Conservation (phyloP, 2,888 invertebrate species). For the Schrankia costaestrigalis region DNA sequence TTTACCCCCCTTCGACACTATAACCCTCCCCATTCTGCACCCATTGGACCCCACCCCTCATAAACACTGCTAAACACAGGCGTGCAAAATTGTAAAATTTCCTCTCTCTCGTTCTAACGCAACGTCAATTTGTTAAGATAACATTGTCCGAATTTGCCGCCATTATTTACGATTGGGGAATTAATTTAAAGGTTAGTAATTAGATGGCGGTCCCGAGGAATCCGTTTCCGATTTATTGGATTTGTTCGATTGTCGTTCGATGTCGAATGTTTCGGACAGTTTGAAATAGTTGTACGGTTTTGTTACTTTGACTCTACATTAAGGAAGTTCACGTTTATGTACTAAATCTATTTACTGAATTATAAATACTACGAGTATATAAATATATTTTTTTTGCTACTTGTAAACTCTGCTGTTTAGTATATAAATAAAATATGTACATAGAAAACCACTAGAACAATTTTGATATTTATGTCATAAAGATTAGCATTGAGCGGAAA, state of each 20-base stretch:
- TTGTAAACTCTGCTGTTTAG: too few species aligned
- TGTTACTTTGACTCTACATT: slow-evolving; percentile 19
- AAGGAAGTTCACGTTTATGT: neutral
- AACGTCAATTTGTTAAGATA: slow-evolving; percentile 74
- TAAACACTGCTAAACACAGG: slow-evolving; percentile 74
- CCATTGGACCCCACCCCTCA: slow-evolving; percentile 43
- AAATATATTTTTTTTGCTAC: too few species aligned
- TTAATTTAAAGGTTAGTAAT: slow-evolving; percentile 43
- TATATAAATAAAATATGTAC: too few species aligned
- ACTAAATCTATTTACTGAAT: too few species aligned
- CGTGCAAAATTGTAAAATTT: slow-evolving; percentile 74
- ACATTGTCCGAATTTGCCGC: slow-evolving; percentile 48
- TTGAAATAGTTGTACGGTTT: slow-evolving; percentile 25
- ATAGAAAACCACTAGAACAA: too few species aligned
- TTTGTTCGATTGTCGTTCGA: slow-evolving; percentile 26
- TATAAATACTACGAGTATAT: too few species aligned
- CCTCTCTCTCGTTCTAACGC: slow-evolving; percentile 53
- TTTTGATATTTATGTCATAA: too few species aligned
- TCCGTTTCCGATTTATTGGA: slow-evolving; percentile 30
- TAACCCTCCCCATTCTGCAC: slow-evolving; percentile 41
- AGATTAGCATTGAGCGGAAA: too few species aligned
- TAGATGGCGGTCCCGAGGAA: slow-evolving; percentile 23
- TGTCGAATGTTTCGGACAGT: slow-evolving; percentile 23
- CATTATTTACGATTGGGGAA: slow-evolving; percentile 55
- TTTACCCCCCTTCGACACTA: slow-evolving; percentile 67